phyloP scores from a whole-genome alignment of 2,113 vertebrate species.

The Mus spicilegus region DNA sequence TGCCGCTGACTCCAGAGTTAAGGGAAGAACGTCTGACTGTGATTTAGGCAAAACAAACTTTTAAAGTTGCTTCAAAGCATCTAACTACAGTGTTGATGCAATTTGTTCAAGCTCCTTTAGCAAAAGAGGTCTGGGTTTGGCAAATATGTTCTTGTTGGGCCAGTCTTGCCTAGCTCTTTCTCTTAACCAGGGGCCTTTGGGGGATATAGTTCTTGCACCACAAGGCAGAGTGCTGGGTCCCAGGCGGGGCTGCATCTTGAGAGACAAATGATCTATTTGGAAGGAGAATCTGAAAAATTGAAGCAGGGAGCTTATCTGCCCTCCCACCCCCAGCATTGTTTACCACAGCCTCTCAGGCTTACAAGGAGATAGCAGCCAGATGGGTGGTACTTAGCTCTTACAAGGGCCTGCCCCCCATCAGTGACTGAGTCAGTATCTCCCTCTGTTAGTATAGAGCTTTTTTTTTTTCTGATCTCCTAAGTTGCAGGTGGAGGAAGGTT shows the following conservation, averaged over 20 bases:
- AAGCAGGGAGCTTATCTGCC: not conserved
- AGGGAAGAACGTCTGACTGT: not conserved
- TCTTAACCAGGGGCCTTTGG: not conserved
- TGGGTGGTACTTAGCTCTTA: not conserved
- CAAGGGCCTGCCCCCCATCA: too few relatives aligned
- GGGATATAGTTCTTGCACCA: not conserved
- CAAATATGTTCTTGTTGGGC: not conserved
- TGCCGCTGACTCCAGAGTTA: not conserved
- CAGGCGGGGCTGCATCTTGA: not conserved
- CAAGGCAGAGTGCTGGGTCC: not conserved
- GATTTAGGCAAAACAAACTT: constrained; percentile 13
- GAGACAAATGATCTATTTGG: not conserved
- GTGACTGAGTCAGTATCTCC: not conserved
- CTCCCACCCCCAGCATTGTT: not conserved
- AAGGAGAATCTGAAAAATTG: not conserved
- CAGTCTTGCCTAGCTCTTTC: not conserved
- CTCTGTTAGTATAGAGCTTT: not conserved
- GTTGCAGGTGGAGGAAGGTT: not conserved
- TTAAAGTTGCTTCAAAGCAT: constrained; percentile 19
- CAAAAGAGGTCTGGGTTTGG: constrained; percentile 10
- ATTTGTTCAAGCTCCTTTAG: not conserved
- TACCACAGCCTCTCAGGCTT: not conserved
- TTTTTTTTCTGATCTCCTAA: not conserved
- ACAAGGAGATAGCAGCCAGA: not conserved
- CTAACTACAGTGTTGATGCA: constrained; percentile 42